A percentile compares a stretch with the other conserved stretches of the same genome.
These are phyloP conservation scores for Leptonema lineaticorne DNA, from an alignment of 1,140 invertebrate genomes.

Conservation along the genomic window DNA sequence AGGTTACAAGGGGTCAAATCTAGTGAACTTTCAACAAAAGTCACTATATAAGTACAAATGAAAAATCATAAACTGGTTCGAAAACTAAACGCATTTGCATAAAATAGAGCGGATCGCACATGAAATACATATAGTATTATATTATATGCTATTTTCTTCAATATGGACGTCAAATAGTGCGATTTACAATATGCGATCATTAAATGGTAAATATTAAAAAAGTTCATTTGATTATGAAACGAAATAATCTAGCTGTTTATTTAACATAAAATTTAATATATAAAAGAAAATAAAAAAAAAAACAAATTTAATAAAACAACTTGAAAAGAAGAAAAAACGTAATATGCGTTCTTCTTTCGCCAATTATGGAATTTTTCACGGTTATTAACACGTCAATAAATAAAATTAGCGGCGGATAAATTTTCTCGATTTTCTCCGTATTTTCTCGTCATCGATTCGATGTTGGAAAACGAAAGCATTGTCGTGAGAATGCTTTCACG, in stretches of 20 bases:
- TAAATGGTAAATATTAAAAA: too few relatives aligned
- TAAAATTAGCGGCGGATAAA: conserved; percentile 5
- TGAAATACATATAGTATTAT: too few relatives aligned
- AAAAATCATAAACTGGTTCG: conserved; percentile 16
- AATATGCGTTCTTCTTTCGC: too few relatives aligned
- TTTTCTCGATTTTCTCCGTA: neutral
- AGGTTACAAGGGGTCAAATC: conserved; percentile 4
- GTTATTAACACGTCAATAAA: neutral
- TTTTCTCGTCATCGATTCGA: neutral
- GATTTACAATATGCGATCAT: too few relatives aligned
- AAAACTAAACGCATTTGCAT: conserved; percentile 16
- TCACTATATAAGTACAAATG: neutral
- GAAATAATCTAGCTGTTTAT: too few relatives aligned
- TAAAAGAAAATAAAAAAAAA: neutral
- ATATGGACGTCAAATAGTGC: too few relatives aligned
- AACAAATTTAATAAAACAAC: too few relatives aligned
- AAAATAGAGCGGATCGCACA: neutral
- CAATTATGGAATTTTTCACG: too few relatives aligned
- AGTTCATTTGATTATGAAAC: too few relatives aligned
- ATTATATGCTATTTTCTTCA: too few relatives aligned
- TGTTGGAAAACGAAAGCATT: conserved; percentile 17
- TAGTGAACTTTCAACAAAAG: conserved; percentile 11
- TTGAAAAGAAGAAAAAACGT: too few relatives aligned
- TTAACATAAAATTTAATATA: too few relatives aligned
- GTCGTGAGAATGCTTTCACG: neutral